Conservation (phyloP, 1,140 invertebrate species). For the Drosophila elegans region DNA sequence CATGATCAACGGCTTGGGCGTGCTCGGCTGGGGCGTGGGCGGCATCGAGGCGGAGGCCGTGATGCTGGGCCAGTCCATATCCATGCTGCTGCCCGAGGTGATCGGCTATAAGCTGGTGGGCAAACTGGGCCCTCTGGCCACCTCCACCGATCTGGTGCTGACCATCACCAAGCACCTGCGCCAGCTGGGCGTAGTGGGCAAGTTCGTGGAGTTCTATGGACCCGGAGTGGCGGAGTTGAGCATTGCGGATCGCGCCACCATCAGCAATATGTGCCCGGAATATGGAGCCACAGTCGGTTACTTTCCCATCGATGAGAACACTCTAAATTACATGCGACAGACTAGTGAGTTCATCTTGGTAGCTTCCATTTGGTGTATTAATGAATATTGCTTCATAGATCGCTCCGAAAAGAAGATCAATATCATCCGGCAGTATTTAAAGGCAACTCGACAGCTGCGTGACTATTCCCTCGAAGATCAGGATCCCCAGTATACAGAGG, state of each 20-base stretch:
- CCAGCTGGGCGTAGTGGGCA: conserved; percentile 97
- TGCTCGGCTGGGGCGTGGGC: conserved; percentile 90
- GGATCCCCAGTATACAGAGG: conserved; percentile 95
- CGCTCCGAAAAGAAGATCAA: conserved; percentile 92
- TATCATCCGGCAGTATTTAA: conserved; percentile 94
- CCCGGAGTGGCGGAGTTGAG: conserved; percentile 95
- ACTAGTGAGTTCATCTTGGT: conserved; percentile 89
- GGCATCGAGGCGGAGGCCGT: conserved; percentile 95
- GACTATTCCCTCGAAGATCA: conserved; percentile 91
- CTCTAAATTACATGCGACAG: conserved; percentile 93
- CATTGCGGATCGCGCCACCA: conserved; percentile 97
- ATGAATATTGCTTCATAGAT: conserved; percentile 86
- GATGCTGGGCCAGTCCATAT: conserved; percentile 97
- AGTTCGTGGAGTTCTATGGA: conserved; percentile 99
- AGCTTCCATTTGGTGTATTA: not conserved
- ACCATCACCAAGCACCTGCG: conserved; percentile 99
- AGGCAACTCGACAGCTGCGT: conserved; percentile 92
- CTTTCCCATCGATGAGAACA: conserved; percentile 96
- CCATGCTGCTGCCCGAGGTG: conserved; percentile 97
- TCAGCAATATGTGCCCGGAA: conserved; percentile 99
- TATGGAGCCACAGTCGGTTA: conserved; percentile 98
- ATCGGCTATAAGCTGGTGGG: conserved; percentile 97
- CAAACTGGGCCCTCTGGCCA: conserved; percentile 92
- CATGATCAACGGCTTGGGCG: conserved; percentile 97
- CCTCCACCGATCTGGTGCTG: conserved; percentile 98